Base-by-base conservation (phyloP, 2,113 vertebrate genomes). In the Burhinus bistriatus region DNA sequence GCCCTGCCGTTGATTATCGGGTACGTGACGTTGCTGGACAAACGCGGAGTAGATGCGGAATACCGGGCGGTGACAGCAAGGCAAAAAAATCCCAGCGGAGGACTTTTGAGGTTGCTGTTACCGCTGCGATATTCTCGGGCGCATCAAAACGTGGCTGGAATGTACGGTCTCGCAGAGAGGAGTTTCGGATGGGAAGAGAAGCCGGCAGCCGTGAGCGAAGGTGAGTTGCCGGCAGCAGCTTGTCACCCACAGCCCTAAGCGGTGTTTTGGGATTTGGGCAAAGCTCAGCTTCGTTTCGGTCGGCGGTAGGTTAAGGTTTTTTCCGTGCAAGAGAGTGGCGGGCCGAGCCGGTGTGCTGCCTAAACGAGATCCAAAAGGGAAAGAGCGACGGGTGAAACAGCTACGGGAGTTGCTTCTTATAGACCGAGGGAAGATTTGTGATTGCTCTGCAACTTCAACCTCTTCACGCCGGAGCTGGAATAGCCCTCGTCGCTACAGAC, bases 401-500 rank as follows among this genome's bases (percentile, higher is more conserved):
- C 51, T 3, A 44, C 4, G 23, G 77, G 90, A 82, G 16, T 34
- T 2, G 86, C 95, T 94, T 85, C 98, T 99, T 98, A 99, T 70
- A 99, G 98, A 71, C 98, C 97, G 15, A 96, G 97, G 68, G 98
- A 96, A 75, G 97, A 87, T 97, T 99, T 98, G 91, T 95, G 97
- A 92, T 75, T 87, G 98, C 98, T 97, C 97, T 98, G 98, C 93
- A 97, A 96, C 98, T 98, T 98, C 88, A 98, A 97, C 84, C 98
- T 98, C 96, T 96, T 98, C 93, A 99, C 92, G 91, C 99, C 97
- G 32, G 99, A 97, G 79, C 99, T 99, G 98, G 99, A 98, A 73
- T 99, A 99, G 66, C 99, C 99, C 96, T 99, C 99, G 1, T 99
- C 99, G 2, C 99, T 99, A 93, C 98, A 99, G 83, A 99, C 96